Base-by-base conservation (phyloP, 2,888 invertebrate species). In the Liposcelis brunnea region DNA sequence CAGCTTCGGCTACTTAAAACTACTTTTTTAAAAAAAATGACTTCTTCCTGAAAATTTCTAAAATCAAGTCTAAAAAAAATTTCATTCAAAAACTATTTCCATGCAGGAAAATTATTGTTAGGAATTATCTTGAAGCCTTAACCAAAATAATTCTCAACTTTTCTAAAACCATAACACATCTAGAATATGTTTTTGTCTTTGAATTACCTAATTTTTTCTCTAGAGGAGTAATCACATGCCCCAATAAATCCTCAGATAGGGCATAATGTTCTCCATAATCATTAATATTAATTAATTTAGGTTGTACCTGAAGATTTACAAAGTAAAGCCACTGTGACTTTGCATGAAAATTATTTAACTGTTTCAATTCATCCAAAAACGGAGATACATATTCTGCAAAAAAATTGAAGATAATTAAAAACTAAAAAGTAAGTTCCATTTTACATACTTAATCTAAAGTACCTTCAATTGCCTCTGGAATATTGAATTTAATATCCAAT, bases 321-420 rank as follows among this genome's bases (percentile, higher is more conserved):
- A 85, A 73, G 61, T 85, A 86, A 43, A 91, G 68, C 77, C 87
- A 84, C 61, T 94, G 93, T 0, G 90, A 87, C 59, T 86, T 85
- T 1, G 91, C 68, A 0, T 78, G 78, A 58, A 89, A 81, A 58
- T 83, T 76, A 42, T 84, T 80, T 16, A 87, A 69, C 0, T 73
- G 65, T 6, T 72, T 71, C 43, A 91, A 58, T 50, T 79, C 75
- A 10, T 75, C 66, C 40, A 86, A 63, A 53, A 90, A 81, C 0
- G 85, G 82, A 31, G 75, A 71, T 48, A 93, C 65, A 62, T 84
- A 86, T 45, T 74, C 85, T 85, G 65, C 11, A 66, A 65, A 40
- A 52, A 51, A 52, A 49, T 40, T 48, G 38, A 49, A 46, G 35
- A 15, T 35, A 45, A 16, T 40, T 33, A 44, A 10, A 50, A 21